Evolutionary conservation across 2,888 invertebrate genomes (phyloP).

Genomic region (Gonocerus acuteangulatus): DNA sequence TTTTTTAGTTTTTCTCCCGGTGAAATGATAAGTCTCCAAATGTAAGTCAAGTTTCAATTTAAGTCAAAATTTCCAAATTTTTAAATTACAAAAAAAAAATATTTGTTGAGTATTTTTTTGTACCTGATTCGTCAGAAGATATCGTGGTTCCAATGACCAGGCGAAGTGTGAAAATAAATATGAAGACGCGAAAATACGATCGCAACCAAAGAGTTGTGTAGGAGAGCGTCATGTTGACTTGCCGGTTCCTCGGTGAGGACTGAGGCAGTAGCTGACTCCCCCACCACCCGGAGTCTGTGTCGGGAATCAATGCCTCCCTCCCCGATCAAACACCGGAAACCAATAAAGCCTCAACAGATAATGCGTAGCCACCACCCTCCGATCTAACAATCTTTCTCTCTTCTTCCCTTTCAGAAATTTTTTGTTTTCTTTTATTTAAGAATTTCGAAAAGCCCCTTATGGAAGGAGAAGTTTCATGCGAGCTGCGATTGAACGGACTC

Average conservation of each 20-base stretch:
- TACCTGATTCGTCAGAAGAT: conserved; percentile 14
- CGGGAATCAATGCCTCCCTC: not conserved
- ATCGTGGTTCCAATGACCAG: not conserved
- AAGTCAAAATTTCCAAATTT: too few species aligned
- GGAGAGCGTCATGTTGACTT: not conserved
- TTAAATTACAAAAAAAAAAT: too few species aligned
- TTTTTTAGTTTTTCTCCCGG: too few species aligned
- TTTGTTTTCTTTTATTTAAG: too few species aligned
- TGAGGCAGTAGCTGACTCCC: conserved; percentile 8
- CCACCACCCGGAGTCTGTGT: not conserved
- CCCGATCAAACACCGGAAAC: conserved; percentile 21
- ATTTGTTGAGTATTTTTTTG: too few species aligned
- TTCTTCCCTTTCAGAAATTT: too few species aligned
- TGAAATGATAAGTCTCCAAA: too few species aligned
- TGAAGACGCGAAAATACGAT: not conserved
- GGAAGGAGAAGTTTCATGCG: too few species aligned
- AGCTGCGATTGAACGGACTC: too few species aligned
- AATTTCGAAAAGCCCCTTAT: too few species aligned
- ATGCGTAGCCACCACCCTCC: not conserved
- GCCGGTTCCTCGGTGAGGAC: conserved; percentile 6
- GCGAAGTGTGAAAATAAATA: conserved; percentile 1
- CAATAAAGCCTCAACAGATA: conserved; percentile 22
- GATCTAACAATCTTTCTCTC: too few species aligned
- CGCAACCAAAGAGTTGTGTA: not conserved
- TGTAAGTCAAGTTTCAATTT: too few species aligned